A percentile compares a stretch with the other conserved stretches of the same genome.
Conservation (phyloP, 2,797 vertebrate genomes). For the Poecile montanus region DNA sequence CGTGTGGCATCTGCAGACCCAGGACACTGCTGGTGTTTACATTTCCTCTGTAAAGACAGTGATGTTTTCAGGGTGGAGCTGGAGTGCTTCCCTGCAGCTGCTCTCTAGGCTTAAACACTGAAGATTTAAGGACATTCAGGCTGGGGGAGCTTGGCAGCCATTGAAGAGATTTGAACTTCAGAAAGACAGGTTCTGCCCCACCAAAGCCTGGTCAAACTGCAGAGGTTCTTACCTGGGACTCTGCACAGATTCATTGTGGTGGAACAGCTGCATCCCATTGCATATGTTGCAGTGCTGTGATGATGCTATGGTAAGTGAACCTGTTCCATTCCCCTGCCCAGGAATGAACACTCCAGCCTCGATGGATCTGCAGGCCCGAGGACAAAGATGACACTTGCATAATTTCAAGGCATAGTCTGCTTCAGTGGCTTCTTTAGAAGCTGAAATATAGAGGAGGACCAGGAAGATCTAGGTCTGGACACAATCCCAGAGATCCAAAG, state of each 20-base stretch:
- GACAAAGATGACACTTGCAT: background rate
- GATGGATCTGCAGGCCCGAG: background rate
- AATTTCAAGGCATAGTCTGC: background rate
- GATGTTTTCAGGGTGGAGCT: constrained; percentile 49
- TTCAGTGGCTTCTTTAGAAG: background rate
- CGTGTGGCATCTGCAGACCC: background rate
- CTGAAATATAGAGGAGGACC: background rate
- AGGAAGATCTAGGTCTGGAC: background rate
- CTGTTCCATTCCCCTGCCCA: background rate
- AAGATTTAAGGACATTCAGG: background rate
- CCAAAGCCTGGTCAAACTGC: background rate
- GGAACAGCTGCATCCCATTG: background rate
- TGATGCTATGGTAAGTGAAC: background rate
- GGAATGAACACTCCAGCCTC: background rate
- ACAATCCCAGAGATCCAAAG: background rate
- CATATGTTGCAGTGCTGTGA: background rate
- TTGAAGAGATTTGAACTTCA: background rate
- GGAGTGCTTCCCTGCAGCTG: constrained; percentile 56
- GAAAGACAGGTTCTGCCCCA: background rate
- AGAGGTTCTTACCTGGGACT: background rate
- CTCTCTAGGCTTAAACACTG: constrained; percentile 15
- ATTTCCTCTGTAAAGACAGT: constrained; percentile 35
- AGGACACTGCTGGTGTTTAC: constrained; percentile 36
- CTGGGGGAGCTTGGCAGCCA: background rate
- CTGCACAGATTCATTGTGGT: background rate